Percentiles rank a stretch among this genome's conserved stretches.
Evolutionary conservation across 1,140 invertebrate species (phyloP).

Genomic region (Dreissena polymorpha): DNA sequence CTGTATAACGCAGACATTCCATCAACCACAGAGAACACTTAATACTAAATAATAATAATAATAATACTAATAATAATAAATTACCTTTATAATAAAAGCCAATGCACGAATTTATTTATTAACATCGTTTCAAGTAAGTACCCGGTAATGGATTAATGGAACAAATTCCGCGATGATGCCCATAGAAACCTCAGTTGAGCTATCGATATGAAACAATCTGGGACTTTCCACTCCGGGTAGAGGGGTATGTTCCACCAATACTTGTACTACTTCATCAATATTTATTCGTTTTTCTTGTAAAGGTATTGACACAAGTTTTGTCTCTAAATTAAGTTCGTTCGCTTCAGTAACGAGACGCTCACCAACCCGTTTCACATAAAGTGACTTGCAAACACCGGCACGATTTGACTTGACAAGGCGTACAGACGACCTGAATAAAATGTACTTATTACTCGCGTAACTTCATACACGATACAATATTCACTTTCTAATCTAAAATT

Average conservation of each 20-base stretch:
- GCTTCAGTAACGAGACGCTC: conserved; percentile 21
- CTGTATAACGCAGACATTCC: no score
- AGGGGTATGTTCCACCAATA: conserved; percentile 49
- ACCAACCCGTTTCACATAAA: conserved; percentile 58
- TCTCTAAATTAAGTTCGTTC: neutral
- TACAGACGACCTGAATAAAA: conserved; percentile 59
- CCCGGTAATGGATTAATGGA: no score
- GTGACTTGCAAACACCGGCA: conserved; percentile 69
- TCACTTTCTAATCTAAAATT: no score
- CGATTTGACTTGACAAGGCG: conserved; percentile 63
- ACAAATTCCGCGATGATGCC: no score
- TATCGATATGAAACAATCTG: conserved; percentile 67
- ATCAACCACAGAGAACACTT: no score
- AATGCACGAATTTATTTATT: no score
- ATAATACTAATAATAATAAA: no score
- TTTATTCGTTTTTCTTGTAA: conserved; percentile 60
- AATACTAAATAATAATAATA: no score
- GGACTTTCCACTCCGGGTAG: conserved; percentile 39
- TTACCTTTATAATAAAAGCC: no score
- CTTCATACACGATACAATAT: no score
- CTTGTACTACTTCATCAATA: conserved; percentile 38
- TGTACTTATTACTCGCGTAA: no score
- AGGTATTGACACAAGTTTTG: conserved; percentile 44
- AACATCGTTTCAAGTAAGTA: no score
- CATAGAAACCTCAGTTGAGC: conserved; percentile 64